Evolutionary conservation across 1,140 invertebrate genomes (phyloP).

Genomic region (Solenopsis fugax): DNA sequence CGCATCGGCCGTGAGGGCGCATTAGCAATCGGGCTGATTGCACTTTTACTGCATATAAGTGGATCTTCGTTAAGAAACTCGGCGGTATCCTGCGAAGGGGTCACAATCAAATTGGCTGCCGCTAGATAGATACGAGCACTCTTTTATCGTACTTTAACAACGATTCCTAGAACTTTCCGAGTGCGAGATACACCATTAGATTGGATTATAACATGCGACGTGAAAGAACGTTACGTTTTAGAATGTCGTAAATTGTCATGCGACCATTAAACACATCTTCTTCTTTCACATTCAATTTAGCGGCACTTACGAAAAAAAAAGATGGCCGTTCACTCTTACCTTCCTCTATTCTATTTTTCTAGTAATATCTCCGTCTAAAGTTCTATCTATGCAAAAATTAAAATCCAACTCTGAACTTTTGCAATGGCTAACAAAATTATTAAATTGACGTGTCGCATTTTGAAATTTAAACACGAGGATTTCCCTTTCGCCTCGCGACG

Average conservation of each 20-base stretch:
- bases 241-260: not conserved
- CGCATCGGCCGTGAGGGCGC: conserved; percentile 63
- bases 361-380: not conserved
- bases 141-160: not conserved
- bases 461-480: not conserved
- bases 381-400: not conserved
- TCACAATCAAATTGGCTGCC: conserved; percentile 49
- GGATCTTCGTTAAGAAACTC: conserved; percentile 63
- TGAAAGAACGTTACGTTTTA: not conserved
- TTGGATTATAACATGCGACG: not conserved
- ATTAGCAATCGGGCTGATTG: conserved; percentile 75
- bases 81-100: conserved; percentile 26
- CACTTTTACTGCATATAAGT: conserved; percentile 62
- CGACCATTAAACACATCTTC: not conserved
- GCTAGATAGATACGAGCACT: not conserved
- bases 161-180: not conserved
- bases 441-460: not conserved
- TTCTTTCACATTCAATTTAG: not conserved
- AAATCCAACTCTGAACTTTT: not conserved
- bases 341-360: not conserved
- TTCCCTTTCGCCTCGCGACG: not conserved
- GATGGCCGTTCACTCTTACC: not conserved
- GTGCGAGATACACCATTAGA: not conserved
- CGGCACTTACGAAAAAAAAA: not conserved
- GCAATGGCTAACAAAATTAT: not conserved